Base-by-base conservation (phyloP, 2,888 invertebrate genomes). In the Petrolisthes cinctipes region DNA sequence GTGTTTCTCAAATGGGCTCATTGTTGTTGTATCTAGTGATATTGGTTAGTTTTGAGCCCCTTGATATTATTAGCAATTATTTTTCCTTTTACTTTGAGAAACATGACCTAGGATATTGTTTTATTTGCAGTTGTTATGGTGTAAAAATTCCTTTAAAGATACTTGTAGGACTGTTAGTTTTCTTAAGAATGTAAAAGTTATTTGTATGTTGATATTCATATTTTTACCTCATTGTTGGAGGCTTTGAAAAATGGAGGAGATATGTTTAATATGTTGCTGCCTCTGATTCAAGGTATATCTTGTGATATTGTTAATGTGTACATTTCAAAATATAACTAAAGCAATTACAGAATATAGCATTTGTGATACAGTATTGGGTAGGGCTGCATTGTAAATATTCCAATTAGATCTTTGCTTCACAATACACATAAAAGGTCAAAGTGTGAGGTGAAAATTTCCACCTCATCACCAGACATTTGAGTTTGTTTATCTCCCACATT, bases 121-220 rank as follows among this genome's bases (percentile, higher is more conserved):
- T 88, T 84, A 78, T 88, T 88, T 84, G 84, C 84, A 88, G 84
- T 88, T 88, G 84, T 88, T 88, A 88, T 88, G 87, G 75, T 88
- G 84, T 88, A 88, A 75, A 88, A 88, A n/a, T 84, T 88, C 81
- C 79, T 84, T 88, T 88, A 84, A 83, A 88, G 86, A 80, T 83
- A 73, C 84, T 84, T 86, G 84, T 88, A 88, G 87, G 87, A 88
- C 87, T 88, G 87, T 88, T 88, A 88, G 87, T 83, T 88, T 88
- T 84, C 83, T 88, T 83, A 88, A 88, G 81, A 88, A 80, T 88
- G 73, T 87, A 84, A 37, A 84, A 88, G 84, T 88, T 88, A 61
- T 71, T 81, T 88, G 87, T 84, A 88, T 73, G 84, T 88, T 88
- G 71, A 88, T 84, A 88, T 79, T 75, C 87, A 88, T 84, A 88